A percentile compares a stretch with the other conserved stretches of the same genome.
These are phyloP conservation scores for Malurus splendens DNA, from an alignment of 2,797 vertebrate genomes.

Conservation along the genomic window DNA sequence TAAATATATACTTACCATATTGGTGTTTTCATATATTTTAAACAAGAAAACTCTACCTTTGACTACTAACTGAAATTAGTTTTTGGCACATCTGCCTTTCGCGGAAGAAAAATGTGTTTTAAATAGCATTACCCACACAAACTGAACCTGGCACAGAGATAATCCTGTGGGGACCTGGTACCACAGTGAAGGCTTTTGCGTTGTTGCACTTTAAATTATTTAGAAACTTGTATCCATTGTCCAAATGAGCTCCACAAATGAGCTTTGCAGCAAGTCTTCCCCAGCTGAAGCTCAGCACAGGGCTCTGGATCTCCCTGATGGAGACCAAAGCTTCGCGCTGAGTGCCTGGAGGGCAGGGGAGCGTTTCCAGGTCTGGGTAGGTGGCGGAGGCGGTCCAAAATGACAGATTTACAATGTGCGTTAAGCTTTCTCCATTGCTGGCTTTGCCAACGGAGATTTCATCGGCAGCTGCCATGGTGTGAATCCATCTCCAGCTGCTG, in stretches of 20 bases:
- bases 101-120: neutral
- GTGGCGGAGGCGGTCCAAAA: neutral
- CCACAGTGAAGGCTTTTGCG: neutral
- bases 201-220: neutral
- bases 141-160: neutral
- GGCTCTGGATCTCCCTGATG: neutral
- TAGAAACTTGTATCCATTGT: neutral
- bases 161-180: neutral
- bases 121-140: neutral
- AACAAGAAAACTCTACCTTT: too few relatives aligned
- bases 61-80: neutral
- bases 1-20: neutral
- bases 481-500: conserved; percentile 4
- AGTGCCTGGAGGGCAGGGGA: neutral
- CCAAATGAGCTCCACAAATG: neutral
- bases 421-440: neutral
- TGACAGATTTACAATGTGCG: neutral
- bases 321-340: neutral
- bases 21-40: neutral
- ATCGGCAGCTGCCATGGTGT: neutral
- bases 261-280: neutral
- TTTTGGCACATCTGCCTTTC: neutral
- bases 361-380: neutral
- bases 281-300: neutral
- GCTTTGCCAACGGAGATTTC: conserved; percentile 2